Percentiles rank a stretch among this genome's conserved stretches.
Conservation (phyloP, 2,888 invertebrate genomes). For the Parnassius glacialis region DNA sequence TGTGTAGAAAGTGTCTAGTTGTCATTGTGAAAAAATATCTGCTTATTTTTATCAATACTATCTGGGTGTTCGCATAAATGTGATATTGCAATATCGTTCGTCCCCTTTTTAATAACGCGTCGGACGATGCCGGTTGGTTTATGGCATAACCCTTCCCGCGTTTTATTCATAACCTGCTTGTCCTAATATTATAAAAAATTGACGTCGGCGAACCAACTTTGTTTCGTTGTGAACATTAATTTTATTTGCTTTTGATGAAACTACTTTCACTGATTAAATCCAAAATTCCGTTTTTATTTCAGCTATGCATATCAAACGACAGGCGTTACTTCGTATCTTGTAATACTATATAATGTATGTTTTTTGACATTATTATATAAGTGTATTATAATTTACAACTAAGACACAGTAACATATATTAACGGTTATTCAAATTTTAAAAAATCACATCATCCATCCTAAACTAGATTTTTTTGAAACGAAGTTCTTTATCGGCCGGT, state of each 20-base stretch:
- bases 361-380: no score
- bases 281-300: neutral
- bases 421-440: no score
- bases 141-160: slow-evolving; percentile 79
- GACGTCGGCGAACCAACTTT: slow-evolving; percentile 66
- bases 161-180: slow-evolving; percentile 81
- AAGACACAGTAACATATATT: no score
- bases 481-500: no score
- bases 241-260: slow-evolving; percentile 1
- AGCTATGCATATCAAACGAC: no score
- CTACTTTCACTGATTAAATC: neutral
- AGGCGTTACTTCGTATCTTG: no score
- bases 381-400: no score
- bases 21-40: slow-evolving; percentile 73
- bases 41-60: slow-evolving; percentile 81
- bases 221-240: slow-evolving; percentile 9
- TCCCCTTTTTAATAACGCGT: slow-evolving; percentile 80
- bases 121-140: slow-evolving; percentile 77
- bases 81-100: slow-evolving; percentile 81
- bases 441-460: no score
- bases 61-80: slow-evolving; percentile 80
- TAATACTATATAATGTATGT: no score
- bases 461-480: no score
- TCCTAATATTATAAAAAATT: slow-evolving; percentile 80
- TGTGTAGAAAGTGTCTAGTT: neutral